Evolutionary conservation across 1,140 invertebrate genomes (phyloP), one percentile per base, ranked within the genome.

Genomic region (Magallana gigas): DNA sequence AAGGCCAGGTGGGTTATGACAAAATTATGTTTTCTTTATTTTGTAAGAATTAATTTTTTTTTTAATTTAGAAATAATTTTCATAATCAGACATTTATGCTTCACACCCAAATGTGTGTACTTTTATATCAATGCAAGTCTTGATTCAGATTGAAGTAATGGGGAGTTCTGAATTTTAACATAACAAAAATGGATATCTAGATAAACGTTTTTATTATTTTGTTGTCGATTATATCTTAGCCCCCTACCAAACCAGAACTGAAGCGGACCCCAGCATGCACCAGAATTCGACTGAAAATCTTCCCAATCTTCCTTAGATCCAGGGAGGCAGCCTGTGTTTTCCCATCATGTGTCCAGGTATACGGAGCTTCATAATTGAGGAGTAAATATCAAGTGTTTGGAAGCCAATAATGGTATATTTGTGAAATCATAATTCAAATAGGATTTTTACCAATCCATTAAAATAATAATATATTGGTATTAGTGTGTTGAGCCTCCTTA

Each of bases 231-330:
- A 16, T 83, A 12, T 83, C 18, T 60, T 84, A 91, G 90, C 85
- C 89, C 84, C 80, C 89, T 48, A 92, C 96, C 4, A 96, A 96
- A 91, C 95, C 95, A 8, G 96, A 97, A 84, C 95, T 96, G 87
- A 96, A 96, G 90, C 88, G 90, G 62, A 96, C 96, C 8, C 96
- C 97, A 62, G 97, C 97, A 3, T 97, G 96, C 93, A 97, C 97
- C 0, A 96, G 97, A 90, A 96, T 98, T 82, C 96, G 97, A 57
- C 94, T 98, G 18, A 98, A 98, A 94, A 93, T 99, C 29, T 96
- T 98, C 88, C 97, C 97, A 86, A 97, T 97, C 95, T 95, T 98
- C 76, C 96, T 97, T 87, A 97, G 97, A 92, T 97, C 97, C 16
- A 96, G 96, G 16, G 97, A 97, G 87, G 96, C 96, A n/a, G 97